Evolutionary conservation across 1,140 invertebrate genomes (phyloP).

Genomic region (Penaeus indicus): DNA sequence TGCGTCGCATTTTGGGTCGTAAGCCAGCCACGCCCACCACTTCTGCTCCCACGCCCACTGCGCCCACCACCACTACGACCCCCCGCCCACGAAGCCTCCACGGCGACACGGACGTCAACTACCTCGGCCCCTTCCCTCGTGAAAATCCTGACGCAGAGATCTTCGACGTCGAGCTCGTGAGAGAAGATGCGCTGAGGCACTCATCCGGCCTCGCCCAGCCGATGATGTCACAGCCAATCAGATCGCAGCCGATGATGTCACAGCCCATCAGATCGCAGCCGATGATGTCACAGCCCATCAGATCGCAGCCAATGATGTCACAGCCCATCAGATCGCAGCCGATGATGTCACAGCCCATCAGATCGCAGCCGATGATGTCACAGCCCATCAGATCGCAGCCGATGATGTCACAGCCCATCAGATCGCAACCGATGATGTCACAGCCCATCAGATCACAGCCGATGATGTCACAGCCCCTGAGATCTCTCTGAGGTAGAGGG

Average conservation of each 20-base stretch:
- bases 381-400: not conserved
- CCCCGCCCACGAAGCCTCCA: not conserved
- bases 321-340: not conserved
- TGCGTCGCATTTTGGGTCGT: not conserved
- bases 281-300: not conserved
- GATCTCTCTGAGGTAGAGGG: not conserved
- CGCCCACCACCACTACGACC: not conserved
- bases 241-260: not conserved
- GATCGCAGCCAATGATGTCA: not conserved
- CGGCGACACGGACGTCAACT: conserved; percentile 1
- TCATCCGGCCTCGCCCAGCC: not conserved
- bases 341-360: not conserved
- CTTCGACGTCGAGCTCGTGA: not conserved
- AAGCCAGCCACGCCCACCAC: not conserved
- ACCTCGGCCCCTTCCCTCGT: not conserved
- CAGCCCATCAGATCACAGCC: not conserved
- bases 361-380: not conserved
- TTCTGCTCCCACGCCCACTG: not conserved
- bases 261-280: not conserved
- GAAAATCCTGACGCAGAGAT: not conserved
- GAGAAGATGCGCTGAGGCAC: not conserved
- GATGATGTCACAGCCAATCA: not conserved
- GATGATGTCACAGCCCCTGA: conserved; percentile 1
- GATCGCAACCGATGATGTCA: not conserved
- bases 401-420: not conserved